Evolutionary conservation across 1,140 invertebrate species (phyloP).

Genomic region (Aricia agestis): DNA sequence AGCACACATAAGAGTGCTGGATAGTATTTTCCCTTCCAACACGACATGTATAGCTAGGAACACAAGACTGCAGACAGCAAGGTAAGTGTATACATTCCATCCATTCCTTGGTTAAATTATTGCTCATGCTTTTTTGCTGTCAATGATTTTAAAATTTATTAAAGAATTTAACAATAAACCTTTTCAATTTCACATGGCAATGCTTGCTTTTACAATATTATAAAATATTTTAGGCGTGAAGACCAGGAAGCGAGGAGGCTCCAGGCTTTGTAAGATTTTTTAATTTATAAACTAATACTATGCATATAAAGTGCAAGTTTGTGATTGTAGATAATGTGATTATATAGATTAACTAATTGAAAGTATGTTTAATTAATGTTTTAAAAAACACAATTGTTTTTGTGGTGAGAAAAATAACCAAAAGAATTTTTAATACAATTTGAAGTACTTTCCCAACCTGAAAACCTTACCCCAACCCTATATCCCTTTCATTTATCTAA

Average conservation of each 20-base stretch:
- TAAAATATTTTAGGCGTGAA: background rate
- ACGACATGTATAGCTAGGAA: background rate
- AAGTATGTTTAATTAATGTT: background rate
- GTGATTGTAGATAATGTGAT: no score
- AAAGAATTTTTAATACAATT: no score
- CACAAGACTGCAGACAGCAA: background rate
- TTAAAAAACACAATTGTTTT: no score
- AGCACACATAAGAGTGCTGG: background rate
- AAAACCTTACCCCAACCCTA: no score
- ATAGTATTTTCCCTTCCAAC: background rate
- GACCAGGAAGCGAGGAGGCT: background rate
- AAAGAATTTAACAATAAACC: background rate
- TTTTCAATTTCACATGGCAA: no score
- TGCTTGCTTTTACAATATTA: no score
- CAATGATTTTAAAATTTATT: background rate
- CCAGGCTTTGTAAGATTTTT: slow-evolving; percentile 29
- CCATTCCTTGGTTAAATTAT: background rate
- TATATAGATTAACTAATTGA: background rate
- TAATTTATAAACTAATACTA: background rate
- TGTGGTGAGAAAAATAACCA: no score
- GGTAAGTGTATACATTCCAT: background rate
- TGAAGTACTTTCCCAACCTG: no score
- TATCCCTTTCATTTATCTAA: no score
- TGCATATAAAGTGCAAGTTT: no score
- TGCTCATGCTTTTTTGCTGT: background rate